Evolutionary conservation across 2,888 invertebrate species (phyloP), one percentile per base, ranked within the genome.

Genomic region (Chydorus sphaericus): DNA sequence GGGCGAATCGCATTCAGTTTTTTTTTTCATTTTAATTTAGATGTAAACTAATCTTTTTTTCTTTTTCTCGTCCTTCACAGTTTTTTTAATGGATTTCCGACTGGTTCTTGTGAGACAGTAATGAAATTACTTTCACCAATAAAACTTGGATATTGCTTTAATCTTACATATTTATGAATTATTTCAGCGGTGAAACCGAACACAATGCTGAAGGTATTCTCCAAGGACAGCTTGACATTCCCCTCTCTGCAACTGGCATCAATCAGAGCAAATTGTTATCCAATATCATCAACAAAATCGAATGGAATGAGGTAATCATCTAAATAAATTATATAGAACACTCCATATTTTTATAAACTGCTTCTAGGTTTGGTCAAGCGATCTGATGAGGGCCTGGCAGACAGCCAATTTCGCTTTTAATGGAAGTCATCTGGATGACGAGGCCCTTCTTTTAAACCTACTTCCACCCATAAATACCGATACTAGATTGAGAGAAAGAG

Each of bases 201-300:
- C 59, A 59, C 23, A 61, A 61, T 38, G 59, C 59, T 56, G 60
- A 60, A 48, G 58, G 58, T 56, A 57, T 61, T 23, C 59, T 61
- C 26, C 61, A 61, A 60, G 61, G 60, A n/a, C 61, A 61, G 48
- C 48, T 61, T 33, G 61, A 61, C 55, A 59, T 61, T 5, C 61
- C 61, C 11, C 56, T 61, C 20, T 61, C 61, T 8, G 56, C 58
- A 37, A 60, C 58, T 36, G 61, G 61, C 10, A 23, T 58, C 11
- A 51, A 48, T 2, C 61, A 61, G 52, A 60, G 60, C 18, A 16
- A 26, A 23, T 48, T 26, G 14, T 20, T 55, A 8, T 30, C 48
- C 10, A 28, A 55, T 7, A 23, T 23, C 31, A 28, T 48, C n/a
- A 10, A n/a, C 14, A 26, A 48, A n/a, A n/a, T 26, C 20, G 18